Evolutionary conservation across 2,113 vertebrate species (phyloP).

Genomic region (Polyodon spathula): DNA sequence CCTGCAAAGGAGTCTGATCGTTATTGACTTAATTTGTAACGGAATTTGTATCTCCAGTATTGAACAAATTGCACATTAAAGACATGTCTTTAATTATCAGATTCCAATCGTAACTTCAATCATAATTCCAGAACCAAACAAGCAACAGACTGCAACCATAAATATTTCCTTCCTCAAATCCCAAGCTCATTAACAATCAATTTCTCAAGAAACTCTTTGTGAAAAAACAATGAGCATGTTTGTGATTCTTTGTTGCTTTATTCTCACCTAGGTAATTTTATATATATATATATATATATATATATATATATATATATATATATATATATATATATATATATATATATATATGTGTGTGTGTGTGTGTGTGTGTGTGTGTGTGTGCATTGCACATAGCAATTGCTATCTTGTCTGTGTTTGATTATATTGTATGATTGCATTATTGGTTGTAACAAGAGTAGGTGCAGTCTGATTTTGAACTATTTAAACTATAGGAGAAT

Average conservation of each 20-base stretch:
- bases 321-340: no score
- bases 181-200: constrained; percentile 1
- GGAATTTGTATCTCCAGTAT: neutral
- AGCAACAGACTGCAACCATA: constrained; percentile 3
- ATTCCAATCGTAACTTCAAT: neutral
- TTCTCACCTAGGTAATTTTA: no score
- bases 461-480: no score
- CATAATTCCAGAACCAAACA: neutral
- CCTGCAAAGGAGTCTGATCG: constrained; percentile 1
- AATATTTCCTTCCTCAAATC: constrained; percentile 6
- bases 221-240: neutral
- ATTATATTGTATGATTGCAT: no score
- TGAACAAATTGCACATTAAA: constrained; percentile 8
- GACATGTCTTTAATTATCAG: neutral
- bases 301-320: no score
- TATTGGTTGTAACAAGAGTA: no score
- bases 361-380: no score
- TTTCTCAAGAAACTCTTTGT: neutral
- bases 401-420: no score
- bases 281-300: no score
- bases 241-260: neutral
- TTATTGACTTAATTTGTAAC: neutral
- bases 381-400: no score
- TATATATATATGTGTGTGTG: no score
- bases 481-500: no score